phyloP scores from a whole-genome alignment of 2,888 invertebrate species.

The Platycnemis pennipes region DNA sequence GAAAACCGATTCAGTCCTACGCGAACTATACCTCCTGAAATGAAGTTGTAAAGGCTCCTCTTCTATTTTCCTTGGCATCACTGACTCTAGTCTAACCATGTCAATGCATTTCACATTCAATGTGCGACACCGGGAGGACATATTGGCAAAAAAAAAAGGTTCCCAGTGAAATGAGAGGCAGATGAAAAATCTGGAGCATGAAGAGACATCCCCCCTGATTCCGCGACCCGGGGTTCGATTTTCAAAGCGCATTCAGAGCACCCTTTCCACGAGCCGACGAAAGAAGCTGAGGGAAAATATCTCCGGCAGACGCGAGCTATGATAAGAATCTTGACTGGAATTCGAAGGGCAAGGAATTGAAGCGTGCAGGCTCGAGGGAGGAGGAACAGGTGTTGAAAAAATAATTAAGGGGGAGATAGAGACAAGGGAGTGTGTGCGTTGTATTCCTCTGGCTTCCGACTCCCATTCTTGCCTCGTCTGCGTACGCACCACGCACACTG shows the following conservation, averaged over 20 bases:
- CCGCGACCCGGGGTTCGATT: slow-evolving; percentile 56
- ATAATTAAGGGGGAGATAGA: slow-evolving; percentile 19
- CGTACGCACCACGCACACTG: background rate
- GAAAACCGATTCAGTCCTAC: too few species aligned
- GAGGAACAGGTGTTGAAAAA: slow-evolving; percentile 41
- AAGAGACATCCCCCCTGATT: background rate
- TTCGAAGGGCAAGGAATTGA: background rate
- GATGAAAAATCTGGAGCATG: background rate
- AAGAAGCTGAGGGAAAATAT: background rate
- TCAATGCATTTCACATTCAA: too few species aligned
- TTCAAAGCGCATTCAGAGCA: background rate
- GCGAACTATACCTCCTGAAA: too few species aligned
- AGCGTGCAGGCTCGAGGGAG: background rate
- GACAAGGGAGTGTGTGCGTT: background rate
- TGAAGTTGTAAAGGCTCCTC: too few species aligned
- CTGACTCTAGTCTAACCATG: too few species aligned
- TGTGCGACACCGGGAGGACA: too few species aligned
- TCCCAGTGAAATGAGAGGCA: too few species aligned
- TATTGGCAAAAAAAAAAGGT: too few species aligned
- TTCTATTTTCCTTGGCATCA: too few species aligned
- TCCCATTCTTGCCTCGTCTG: background rate
- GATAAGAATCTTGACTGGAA: slow-evolving; percentile 45
- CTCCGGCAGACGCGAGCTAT: slow-evolving; percentile 12
- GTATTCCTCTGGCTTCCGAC: background rate
- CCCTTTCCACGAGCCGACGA: background rate